phyloP scores from a whole-genome alignment of 1,140 invertebrate species.

The Saccostrea echinata region DNA sequence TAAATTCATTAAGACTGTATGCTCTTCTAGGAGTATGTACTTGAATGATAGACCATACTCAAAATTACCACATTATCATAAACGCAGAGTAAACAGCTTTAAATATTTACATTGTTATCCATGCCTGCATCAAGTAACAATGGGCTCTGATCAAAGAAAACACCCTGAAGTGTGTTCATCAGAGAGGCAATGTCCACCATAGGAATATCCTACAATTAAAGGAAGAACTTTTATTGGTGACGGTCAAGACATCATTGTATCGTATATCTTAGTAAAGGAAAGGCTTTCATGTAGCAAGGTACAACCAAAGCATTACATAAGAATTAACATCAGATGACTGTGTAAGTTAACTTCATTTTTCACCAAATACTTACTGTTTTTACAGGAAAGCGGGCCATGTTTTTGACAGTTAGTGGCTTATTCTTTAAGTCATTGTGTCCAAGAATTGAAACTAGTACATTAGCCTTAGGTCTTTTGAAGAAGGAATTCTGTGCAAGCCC shows the following conservation, averaged over 20 bases:
- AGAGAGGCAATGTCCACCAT: slow-evolving; percentile 52
- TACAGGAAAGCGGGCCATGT: slow-evolving; percentile 70
- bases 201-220: background rate
- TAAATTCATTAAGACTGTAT: too few relatives aligned
- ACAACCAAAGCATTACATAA: too few relatives aligned
- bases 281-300: too few relatives aligned
- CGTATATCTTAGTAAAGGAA: too few relatives aligned
- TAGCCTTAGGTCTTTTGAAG: slow-evolving; percentile 88
- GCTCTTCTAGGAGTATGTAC: too few relatives aligned
- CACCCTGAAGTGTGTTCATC: slow-evolving; percentile 72
- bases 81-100: background rate
- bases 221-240: too few relatives aligned
- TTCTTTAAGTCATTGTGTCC: slow-evolving; percentile 80
- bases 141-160: slow-evolving; percentile 73
- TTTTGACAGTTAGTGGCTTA: slow-evolving; percentile 58
- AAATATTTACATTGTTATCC: slow-evolving; percentile 73
- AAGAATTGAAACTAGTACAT: slow-evolving; percentile 87
- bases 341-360: too few relatives aligned
- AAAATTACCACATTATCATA: too few relatives aligned
- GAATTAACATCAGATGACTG: too few relatives aligned
- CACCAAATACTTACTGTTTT: slow-evolving; percentile 67
- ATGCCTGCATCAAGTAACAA: slow-evolving; percentile 73
- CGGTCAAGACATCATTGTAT: too few relatives aligned
- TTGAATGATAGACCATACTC: too few relatives aligned
- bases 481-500: slow-evolving; percentile 87